These are phyloP conservation scores for Agapetus fuscipes DNA, from an alignment of 2,888 invertebrate genomes.

Conservation along the genomic window DNA sequence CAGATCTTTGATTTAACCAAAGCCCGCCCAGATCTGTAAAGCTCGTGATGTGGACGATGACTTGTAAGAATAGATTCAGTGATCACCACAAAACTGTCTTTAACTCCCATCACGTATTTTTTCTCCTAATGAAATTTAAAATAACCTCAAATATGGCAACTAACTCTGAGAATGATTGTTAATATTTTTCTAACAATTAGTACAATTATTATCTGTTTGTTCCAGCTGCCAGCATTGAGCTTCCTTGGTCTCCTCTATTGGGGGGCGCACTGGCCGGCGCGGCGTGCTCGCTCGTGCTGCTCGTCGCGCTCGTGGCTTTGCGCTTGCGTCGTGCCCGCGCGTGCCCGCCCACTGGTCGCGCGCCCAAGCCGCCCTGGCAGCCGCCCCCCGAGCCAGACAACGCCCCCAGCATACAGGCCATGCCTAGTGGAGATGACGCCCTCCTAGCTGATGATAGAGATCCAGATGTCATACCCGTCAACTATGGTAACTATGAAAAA, in stretches of 20 bases:
- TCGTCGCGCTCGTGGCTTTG: constrained; percentile 36
- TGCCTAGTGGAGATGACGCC: no score
- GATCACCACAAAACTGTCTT: no score
- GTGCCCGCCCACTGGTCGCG: constrained; percentile 25
- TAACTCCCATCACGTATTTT: no score
- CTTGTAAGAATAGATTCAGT: no score
- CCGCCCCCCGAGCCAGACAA: constrained; percentile 8
- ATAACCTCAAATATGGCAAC: no score
- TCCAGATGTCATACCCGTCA: constrained; percentile 66
- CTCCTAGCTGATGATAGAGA: constrained; percentile 53
- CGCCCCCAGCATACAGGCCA: constrained; percentile 3
- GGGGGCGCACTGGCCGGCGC: constrained; percentile 46
- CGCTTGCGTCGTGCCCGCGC: constrained; percentile 34
- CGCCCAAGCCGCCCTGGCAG: constrained; percentile 15
- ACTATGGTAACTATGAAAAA: constrained; percentile 59
- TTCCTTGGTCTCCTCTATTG: constrained; percentile 44
- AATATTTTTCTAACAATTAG: no score
- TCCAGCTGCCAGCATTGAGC: constrained; percentile 45
- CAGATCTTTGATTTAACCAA: no score
- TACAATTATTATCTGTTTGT: no score
- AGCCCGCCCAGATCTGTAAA: no score
- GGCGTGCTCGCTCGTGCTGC: constrained; percentile 42
- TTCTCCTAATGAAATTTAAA: no score
- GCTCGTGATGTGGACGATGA: no score
- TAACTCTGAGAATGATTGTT: no score